A percentile compares a stretch with the other conserved stretches of the same genome.
Conservation (phyloP, 1,140 invertebrate species). For the Drosophila virilis region DNA sequence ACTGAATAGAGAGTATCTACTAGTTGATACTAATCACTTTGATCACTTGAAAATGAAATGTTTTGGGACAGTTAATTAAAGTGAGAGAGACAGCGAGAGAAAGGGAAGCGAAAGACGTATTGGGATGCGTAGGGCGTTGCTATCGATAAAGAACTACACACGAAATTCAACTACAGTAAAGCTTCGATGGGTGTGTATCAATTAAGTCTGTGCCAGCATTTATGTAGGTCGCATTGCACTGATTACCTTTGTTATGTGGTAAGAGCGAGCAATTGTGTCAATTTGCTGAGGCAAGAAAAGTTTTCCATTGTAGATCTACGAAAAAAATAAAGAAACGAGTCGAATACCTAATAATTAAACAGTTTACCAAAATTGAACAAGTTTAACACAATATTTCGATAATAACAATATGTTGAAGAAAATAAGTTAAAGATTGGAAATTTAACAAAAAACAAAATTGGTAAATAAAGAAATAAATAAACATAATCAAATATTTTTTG, state of each 20-base stretch:
- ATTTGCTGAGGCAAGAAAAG: neutral
- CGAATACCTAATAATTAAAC: neutral
- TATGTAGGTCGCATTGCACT: slow-evolving; percentile 14
- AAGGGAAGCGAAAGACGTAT: slow-evolving; percentile 11
- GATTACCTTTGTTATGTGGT: slow-evolving; percentile 1
- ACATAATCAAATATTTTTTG: no score
- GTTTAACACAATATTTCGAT: neutral
- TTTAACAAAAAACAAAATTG: neutral
- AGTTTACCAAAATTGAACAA: no score
- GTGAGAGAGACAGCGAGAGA: slow-evolving; percentile 1
- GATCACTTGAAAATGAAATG: slow-evolving; percentile 15
- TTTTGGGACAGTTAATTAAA: slow-evolving; percentile 52
- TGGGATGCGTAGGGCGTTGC: slow-evolving; percentile 43
- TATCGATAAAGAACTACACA: slow-evolving; percentile 47
- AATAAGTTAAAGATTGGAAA: neutral
- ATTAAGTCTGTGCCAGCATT: slow-evolving; percentile 10
- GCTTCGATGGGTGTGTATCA: slow-evolving; percentile 23
- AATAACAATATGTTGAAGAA: neutral
- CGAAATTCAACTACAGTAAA: slow-evolving; percentile 53
- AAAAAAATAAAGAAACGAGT: neutral
- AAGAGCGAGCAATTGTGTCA: slow-evolving; percentile 27
- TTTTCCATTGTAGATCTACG: neutral
- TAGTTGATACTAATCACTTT: slow-evolving; percentile 25
- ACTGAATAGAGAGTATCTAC: slow-evolving; percentile 1
- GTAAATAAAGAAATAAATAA: no score